Conservation (phyloP, 2,797 vertebrate species). For the Synanceia verrucosa region DNA sequence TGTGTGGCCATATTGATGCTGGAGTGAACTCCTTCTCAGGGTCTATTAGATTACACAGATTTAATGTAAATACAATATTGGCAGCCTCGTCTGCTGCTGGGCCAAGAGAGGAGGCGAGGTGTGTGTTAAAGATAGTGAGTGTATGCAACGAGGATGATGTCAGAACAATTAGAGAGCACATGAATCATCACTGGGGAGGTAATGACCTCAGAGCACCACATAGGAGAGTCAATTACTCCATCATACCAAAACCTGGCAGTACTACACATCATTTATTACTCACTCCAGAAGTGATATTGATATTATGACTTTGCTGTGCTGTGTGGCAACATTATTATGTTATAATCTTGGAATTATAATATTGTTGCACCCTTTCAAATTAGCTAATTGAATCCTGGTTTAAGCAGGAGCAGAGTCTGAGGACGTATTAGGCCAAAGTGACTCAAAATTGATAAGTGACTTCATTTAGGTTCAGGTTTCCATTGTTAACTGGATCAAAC, state of each 20-base stretch:
- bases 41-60: conserved; percentile 63
- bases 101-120: conserved; percentile 23
- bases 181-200: conserved; percentile 68
- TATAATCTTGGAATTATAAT: conserved; percentile 54
- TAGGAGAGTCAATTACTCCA: conserved; percentile 70
- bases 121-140: conserved; percentile 43
- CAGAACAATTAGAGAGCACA: conserved; percentile 74
- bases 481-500: background rate
- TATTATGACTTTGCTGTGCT: conserved; percentile 43
- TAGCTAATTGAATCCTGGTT: conserved; percentile 46
- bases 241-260: conserved; percentile 55
- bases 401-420: background rate
- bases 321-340: conserved; percentile 33
- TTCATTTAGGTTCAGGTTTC: background rate
- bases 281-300: conserved; percentile 40
- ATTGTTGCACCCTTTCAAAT: conserved; percentile 27
- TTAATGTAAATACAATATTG: conserved; percentile 71
- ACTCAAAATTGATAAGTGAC: conserved; percentile 5
- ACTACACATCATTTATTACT: conserved; percentile 61
- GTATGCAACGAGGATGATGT: conserved; percentile 70
- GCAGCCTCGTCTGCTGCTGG: conserved; percentile 48
- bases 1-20: conserved; percentile 48
- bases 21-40: conserved; percentile 39
- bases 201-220: conserved; percentile 64
- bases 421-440: background rate